Conservation (phyloP, 1,140 invertebrate species). For the Lordiphosa collinella region DNA sequence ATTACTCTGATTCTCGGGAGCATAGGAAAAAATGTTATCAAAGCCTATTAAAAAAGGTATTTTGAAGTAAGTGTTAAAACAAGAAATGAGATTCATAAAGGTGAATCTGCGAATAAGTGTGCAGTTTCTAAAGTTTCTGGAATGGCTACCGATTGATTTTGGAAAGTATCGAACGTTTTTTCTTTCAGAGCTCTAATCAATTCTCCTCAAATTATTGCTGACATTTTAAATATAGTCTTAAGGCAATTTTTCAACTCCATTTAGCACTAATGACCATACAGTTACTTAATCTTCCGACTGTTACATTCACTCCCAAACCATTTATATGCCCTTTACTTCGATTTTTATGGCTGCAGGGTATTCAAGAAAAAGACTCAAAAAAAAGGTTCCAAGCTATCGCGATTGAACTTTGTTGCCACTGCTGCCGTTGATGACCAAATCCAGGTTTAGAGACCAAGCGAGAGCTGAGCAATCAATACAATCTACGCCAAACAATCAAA, state of each 20-base stretch:
- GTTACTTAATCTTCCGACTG: conserved; percentile 33
- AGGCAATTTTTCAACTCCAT: conserved; percentile 20
- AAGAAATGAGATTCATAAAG: too few species aligned
- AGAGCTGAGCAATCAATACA: conserved; percentile 44
- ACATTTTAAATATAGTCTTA: conserved; percentile 31
- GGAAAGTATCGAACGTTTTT: too few species aligned
- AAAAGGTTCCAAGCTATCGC: conserved; percentile 45
- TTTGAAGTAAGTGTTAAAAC: too few species aligned
- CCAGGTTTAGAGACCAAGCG: conserved; percentile 9
- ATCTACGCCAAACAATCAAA: conserved; percentile 48
- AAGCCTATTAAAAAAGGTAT: too few species aligned
- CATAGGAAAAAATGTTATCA: too few species aligned
- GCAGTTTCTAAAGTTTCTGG: too few species aligned
- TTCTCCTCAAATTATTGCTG: conserved; percentile 16
- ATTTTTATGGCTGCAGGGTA: conserved; percentile 54
- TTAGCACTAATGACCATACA: conserved; percentile 12
- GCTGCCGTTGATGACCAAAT: conserved; percentile 29
- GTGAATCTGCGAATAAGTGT: too few species aligned
- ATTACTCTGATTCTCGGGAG: too few species aligned
- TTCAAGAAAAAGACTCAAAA: conserved; percentile 19
- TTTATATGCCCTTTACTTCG: conserved; percentile 52
- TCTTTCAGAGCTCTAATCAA: too few species aligned
- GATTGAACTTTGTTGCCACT: conserved; percentile 72
- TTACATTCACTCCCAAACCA: conserved; percentile 46
- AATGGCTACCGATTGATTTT: too few species aligned